Evolutionary conservation across 2,888 invertebrate species (phyloP), one percentile per base, ranked within the genome.

Genomic region (Oasisia sp.): DNA sequence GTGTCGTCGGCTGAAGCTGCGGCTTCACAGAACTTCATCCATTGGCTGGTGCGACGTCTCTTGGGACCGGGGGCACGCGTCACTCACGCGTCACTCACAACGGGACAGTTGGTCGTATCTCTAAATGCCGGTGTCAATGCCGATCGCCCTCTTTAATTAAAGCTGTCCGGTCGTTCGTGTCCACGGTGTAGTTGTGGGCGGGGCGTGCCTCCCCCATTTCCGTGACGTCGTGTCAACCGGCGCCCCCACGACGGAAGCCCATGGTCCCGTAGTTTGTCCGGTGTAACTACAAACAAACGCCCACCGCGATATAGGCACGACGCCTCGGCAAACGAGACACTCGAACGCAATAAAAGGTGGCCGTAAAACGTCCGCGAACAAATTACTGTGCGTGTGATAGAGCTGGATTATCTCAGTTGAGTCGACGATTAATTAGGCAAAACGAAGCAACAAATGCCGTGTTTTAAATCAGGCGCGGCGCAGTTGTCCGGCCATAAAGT

Each of bases 391-490:
- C 74, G 74, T 74, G 74, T 74, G 27, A 74, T 74, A 19, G 74
- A 74, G 19, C 74, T 74, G 74, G 27, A 74, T 74, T 74, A 74
- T 74, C 50, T 50, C 50, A 8, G 74, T 27, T 74, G 74, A 74
- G 74, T 74, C 74, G 19, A 74, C 74, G n/a, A 74, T 27, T 74
- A 74, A 74, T 74, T 74, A 27, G 74, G 74, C n/a, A 74, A n/a
- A 74, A 74, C n/a, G 74, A 74, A 74, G 74, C 74, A 74, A 74
- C 74, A 74, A 74, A 74, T 74, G 74, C 27, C 74, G 74, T 74
- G 74, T 74, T n/a, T 50, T 50, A 50, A 50, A 50, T 50, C 50
- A 50, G 50, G 14, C 50, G 14, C 12, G 14, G 50, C 50, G 50
- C 50, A 50, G 14, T 50, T 50, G 50, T 12, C 14, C 50, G 50